Base-by-base conservation (phyloP, 2,888 invertebrate genomes). In the Ophion slaviceki region DNA sequence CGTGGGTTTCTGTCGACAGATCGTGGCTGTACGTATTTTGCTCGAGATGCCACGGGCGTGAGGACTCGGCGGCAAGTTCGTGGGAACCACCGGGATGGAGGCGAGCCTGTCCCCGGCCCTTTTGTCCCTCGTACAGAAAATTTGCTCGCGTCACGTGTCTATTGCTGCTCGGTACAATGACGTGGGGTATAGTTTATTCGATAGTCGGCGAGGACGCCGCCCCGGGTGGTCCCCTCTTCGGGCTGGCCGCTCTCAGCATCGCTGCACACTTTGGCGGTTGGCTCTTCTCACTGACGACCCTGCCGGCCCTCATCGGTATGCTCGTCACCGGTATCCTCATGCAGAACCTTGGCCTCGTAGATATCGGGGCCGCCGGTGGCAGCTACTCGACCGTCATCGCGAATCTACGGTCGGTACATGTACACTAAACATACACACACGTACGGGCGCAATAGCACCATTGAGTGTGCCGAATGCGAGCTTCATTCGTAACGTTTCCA, bases 241-340 rank as follows among this genome's bases (percentile, higher is more conserved):
- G 96, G 87, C 94, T 98, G 28, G 97, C 97, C 0, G 95, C 96
- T 1, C 95, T 98, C 2, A 96, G 96, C 70, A 96, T 98, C 87
- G 96, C 96, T 14, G 97, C 98, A 0, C 96, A 98, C 94, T 96
- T 98, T 90, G 97, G 97, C 11, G 98, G 98, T 76, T 97, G 97
- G 96, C 92, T 98, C 40, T 95, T 97, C 94, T 96, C 97, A 86
- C 94, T 97, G 88, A 96, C 97, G 32, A 97, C 97, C 11, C 94
- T 98, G 83, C 98, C 98, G 1, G 96, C 97, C 0, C 95, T 98
- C 17, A 97, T 98, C 89, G 98, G 98, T 75, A 98, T 98, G 97
- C 95, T 98, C 28, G 94, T 97, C 88, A 96, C 97, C 66, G 98
- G 98, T 89, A 96, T 98, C 76, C 89, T 97, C 62, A 95, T 96